Evolutionary conservation across 1,140 invertebrate species (phyloP), one percentile per base, ranked within the genome.

Genomic region (Leptinotarsa texana): DNA sequence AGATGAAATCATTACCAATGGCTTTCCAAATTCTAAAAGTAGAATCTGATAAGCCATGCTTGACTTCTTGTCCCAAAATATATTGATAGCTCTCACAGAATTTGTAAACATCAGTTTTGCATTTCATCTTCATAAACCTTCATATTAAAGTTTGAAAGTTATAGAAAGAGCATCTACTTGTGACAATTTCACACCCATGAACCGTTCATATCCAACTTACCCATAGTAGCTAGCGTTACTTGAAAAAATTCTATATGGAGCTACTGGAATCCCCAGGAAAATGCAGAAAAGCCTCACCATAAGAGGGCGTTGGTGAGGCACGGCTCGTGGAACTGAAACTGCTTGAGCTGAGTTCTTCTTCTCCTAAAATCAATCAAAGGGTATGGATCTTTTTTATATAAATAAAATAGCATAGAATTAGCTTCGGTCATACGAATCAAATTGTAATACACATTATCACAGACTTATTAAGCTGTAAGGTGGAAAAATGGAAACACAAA

Each of bases 261-360:
- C 91, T 90, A 78, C 91, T 92, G 63, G 91, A 92, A 80, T 92
- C 91, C 1, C 90, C 90, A 2, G 92, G 92, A 86, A 94, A 93
- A 83, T 93, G 92, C 86, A 93, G 89, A 81, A 92, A 87, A 82
- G 92, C 92, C 81, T 93, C 93, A 67, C 92, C 89, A 81, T 89
- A 90, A 24, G 92, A 92, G 5, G 92, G 89, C n/a, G 92, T 93
- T n/a, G 93, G 86, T 2, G 93, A 94, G 1, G 92, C 91, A 63
- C 93, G 89, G 80, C 92, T 94, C 3, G 92, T 90, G 4, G 93
- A 94, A 82, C 93, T 94, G 78, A 94, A 92, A 82, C 93, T 94
- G 81, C 93, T 94, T 8, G 92, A 91, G 81, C 93, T 94, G 61
- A 94, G 82, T 80, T 94, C 93, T 79, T 94, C 93, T 47, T 67